Percentiles rank a stretch among this genome's conserved stretches.
Conservation (phyloP, 2,797 vertebrate species). For the Valencia hispanica region DNA sequence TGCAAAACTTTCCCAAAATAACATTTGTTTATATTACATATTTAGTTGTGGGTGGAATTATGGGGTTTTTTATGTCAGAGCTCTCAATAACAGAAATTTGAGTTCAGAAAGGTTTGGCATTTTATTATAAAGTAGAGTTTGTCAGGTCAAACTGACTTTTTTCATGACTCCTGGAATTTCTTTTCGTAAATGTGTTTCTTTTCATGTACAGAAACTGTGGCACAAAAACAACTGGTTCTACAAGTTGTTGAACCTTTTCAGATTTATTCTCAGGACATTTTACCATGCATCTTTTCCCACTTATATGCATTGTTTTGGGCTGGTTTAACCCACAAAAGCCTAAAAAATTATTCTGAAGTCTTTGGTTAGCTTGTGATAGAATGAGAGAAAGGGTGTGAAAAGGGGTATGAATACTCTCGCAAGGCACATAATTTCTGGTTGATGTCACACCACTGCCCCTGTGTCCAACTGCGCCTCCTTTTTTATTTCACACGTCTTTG, state of each 20-base stretch:
- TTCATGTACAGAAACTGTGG: background rate
- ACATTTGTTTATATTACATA: background rate
- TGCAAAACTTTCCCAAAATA: background rate
- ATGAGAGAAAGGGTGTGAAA: background rate
- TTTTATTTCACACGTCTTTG: background rate
- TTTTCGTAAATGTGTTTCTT: conserved; percentile 29
- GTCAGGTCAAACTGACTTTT: conserved; percentile 5
- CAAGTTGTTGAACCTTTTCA: background rate
- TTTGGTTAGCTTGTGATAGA: background rate
- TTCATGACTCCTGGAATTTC: conserved; percentile 29
- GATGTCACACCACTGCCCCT: background rate
- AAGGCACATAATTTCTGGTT: background rate
- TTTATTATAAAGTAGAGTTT: conserved; percentile 8
- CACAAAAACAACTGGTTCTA: background rate
- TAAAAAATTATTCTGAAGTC: background rate
- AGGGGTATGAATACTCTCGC: background rate
- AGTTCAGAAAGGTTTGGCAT: background rate
- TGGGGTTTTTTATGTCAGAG: background rate
- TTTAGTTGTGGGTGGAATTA: background rate
- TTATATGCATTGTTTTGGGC: background rate
- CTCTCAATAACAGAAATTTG: background rate
- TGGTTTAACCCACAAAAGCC: background rate
- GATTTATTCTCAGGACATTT: background rate
- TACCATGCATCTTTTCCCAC: background rate
- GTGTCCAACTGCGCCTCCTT: too few relatives aligned